Conservation (phyloP, 2,888 invertebrate genomes). For the Galeruca laticollis region DNA sequence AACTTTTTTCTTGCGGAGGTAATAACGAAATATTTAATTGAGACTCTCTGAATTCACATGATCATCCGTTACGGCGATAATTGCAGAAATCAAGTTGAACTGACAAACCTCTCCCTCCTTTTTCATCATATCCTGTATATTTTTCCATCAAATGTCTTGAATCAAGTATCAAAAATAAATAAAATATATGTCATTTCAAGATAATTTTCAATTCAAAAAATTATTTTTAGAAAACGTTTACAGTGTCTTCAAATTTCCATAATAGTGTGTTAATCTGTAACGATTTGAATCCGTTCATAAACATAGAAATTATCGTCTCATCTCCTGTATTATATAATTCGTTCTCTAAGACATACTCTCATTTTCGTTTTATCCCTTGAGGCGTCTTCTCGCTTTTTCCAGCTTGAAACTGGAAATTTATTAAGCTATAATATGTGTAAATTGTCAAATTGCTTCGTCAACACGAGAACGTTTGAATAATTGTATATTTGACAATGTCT, state of each 20-base stretch:
- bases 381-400: neutral
- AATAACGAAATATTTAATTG: too few species aligned
- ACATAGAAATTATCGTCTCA: constrained; percentile 1
- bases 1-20: too few species aligned
- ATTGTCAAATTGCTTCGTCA: neutral
- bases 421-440: neutral
- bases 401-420: neutral
- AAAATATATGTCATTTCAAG: too few species aligned
- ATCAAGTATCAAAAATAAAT: too few species aligned
- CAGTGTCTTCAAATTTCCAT: neutral
- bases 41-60: too few species aligned
- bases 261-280: neutral
- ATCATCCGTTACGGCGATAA: too few species aligned
- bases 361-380: neutral
- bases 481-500: neutral
- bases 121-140: too few species aligned
- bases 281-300: neutral
- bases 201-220: too few species aligned
- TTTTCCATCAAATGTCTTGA: too few species aligned
- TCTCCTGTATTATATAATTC: neutral
- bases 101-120: too few species aligned
- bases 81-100: too few species aligned
- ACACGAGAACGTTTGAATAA: too few species aligned
- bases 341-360: neutral
- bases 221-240: neutral